Percentiles rank a stretch among this genome's conserved stretches.
Evolutionary conservation across 2,113 vertebrate genomes (phyloP).

Genomic region (Tapirus terrestris): DNA sequence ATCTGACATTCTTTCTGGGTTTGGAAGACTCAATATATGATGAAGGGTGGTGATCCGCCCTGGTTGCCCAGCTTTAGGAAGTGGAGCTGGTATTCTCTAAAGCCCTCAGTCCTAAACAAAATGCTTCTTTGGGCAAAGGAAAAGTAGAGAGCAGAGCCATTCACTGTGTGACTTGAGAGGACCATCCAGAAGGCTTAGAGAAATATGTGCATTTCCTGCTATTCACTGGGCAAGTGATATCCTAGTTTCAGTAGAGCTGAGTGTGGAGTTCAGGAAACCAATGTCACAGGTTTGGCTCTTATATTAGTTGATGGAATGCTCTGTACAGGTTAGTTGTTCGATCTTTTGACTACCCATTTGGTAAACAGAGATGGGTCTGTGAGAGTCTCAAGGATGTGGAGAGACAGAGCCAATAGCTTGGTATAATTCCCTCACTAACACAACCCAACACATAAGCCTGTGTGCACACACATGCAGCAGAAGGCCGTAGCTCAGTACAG

Average conservation of each 20-base stretch:
- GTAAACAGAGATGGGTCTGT: neutral
- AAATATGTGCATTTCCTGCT: neutral
- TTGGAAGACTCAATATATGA: neutral
- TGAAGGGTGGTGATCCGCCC: neutral
- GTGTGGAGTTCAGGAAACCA: neutral
- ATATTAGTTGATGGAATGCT: neutral
- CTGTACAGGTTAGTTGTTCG: neutral
- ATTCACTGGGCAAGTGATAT: neutral
- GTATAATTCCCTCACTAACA: neutral
- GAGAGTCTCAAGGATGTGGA: neutral
- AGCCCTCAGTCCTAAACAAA: neutral
- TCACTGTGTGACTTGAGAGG: neutral
- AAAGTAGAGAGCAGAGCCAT: neutral
- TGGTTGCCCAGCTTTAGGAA: neutral
- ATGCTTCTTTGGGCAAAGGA: neutral
- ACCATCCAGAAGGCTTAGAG: neutral
- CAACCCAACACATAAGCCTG: neutral
- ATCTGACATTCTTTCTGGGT: neutral
- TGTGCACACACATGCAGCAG: too few species aligned
- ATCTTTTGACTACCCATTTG: neutral
- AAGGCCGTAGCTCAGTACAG: fast-evolving
- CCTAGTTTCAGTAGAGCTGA: neutral
- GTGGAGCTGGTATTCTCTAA: neutral
- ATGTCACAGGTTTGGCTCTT: neutral
- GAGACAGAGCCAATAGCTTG: neutral